Percentiles rank a stretch among this genome's conserved stretches.
Conservation (phyloP, 2,797 vertebrate genomes). For the Sebastes minor region DNA sequence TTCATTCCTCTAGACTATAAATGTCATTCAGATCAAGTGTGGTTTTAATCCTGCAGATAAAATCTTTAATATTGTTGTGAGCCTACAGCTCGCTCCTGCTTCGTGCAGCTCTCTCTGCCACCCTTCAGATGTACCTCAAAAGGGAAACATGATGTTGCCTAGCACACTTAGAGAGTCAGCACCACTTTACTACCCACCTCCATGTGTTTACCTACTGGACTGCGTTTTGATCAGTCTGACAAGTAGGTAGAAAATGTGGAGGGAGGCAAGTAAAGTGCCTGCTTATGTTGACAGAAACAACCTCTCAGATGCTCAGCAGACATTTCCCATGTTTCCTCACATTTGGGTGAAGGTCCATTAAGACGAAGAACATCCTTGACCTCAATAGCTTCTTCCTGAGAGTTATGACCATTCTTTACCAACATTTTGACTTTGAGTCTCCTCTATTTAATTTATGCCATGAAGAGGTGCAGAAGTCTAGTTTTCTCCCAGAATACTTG, state of each 20-base stretch:
- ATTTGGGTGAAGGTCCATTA: constrained; percentile 22
- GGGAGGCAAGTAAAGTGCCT: constrained; percentile 27
- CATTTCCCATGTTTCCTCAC: constrained; percentile 24
- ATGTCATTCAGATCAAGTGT: neutral
- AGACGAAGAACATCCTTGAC: constrained; percentile 20
- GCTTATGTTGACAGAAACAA: constrained; percentile 55
- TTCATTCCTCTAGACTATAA: neutral
- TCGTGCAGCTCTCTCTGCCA: neutral
- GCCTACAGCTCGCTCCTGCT: neutral
- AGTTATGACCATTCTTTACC: neutral
- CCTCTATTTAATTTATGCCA: too few relatives aligned
- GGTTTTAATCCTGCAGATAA: neutral
- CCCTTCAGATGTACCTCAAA: constrained; percentile 21
- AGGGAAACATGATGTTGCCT: constrained; percentile 18
- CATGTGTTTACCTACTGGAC: constrained; percentile 45
- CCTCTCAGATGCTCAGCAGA: constrained; percentile 16
- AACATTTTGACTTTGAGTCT: neutral
- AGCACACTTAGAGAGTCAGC: constrained; percentile 36
- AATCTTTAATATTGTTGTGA: neutral
- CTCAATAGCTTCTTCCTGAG: neutral
- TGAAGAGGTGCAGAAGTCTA: too few relatives aligned
- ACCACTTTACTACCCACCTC: constrained; percentile 14
- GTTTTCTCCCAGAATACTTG: too few relatives aligned
- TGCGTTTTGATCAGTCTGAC: constrained; percentile 56
- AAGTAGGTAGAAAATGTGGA: constrained; percentile 22